Percentiles rank a stretch among this genome's conserved stretches.
These are phyloP conservation scores for Indicator indicator DNA, from an alignment of 2,113 vertebrate species.

Conservation along the genomic window DNA sequence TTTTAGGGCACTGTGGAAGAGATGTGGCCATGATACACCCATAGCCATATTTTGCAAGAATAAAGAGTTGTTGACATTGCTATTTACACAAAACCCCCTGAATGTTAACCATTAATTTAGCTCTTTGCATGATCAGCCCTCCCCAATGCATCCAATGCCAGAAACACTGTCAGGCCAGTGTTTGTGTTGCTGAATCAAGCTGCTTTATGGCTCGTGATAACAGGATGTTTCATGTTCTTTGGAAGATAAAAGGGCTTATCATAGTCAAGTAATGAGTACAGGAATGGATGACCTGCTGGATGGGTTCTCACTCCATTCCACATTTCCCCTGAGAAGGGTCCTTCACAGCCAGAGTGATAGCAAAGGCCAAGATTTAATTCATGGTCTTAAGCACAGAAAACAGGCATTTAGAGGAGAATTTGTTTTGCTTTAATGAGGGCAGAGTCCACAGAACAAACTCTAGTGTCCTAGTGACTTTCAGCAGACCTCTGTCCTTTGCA, in stretches of 20 bases:
- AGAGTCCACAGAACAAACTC: not conserved
- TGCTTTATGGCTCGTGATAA: not conserved
- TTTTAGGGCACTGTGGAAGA: not conserved
- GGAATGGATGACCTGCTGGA: not conserved
- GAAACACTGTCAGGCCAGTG: not conserved
- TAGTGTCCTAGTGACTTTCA: not conserved
- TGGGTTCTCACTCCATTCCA: not conserved
- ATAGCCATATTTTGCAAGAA: not conserved
- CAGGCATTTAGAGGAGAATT: not conserved
- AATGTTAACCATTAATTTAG: not conserved
- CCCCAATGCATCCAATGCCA: not conserved
- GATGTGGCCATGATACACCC: not conserved
- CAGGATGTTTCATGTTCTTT: not conserved
- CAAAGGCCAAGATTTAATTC: not conserved
- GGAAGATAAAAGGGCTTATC: not conserved
- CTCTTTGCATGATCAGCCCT: not conserved
- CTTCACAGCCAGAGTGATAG: not conserved
- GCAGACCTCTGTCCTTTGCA: not conserved
- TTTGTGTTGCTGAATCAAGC: not conserved
- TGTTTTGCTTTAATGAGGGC: not conserved
- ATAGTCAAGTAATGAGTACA: not conserved
- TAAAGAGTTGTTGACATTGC: not conserved
- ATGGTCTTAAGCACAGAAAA: not conserved
- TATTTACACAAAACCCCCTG: not conserved
- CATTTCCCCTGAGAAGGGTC: not conserved